Conservation (phyloP, 2,113 vertebrate species). For the Tor tambroides region DNA sequence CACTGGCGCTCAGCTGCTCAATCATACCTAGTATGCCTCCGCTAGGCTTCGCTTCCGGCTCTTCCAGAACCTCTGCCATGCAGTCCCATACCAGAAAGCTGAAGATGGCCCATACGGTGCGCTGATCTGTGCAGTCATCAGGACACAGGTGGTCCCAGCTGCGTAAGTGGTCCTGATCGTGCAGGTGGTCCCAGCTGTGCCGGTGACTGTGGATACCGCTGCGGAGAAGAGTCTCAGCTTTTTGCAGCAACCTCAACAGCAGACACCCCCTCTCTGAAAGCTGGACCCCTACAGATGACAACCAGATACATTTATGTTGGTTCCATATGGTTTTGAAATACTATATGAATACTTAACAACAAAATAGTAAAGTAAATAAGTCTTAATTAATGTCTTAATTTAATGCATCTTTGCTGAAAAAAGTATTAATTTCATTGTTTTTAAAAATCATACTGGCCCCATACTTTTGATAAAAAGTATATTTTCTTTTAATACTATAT, state of each 20-base stretch:
- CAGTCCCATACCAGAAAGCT: conserved; percentile 64
- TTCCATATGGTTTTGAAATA: background rate
- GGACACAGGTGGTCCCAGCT: conserved; percentile 3
- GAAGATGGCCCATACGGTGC: conserved; percentile 54
- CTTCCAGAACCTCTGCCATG: conserved; percentile 59
- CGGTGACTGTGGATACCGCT: conserved; percentile 5
- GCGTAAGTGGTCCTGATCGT: conserved; percentile 34
- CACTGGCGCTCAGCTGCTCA: conserved; percentile 43
- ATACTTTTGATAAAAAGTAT: too few relatives aligned
- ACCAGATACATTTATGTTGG: background rate
- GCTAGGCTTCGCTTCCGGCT: conserved; percentile 46
- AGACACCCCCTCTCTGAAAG: conserved; percentile 62
- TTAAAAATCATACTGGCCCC: too few relatives aligned
- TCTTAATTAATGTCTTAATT: too few relatives aligned
- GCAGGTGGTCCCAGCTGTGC: conserved; percentile 37
- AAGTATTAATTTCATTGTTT: too few relatives aligned
- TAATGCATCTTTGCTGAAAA: too few relatives aligned
- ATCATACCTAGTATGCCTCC: conserved; percentile 33
- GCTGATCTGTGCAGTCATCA: conserved; percentile 9
- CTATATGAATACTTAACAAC: too few relatives aligned
- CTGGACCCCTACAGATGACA: conserved; percentile 53
- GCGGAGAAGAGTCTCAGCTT: conserved; percentile 49
- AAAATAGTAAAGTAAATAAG: too few relatives aligned
- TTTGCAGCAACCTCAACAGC: conserved; percentile 60
- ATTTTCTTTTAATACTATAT: too few relatives aligned